These are phyloP conservation scores for Pediacus dermestoides DNA, from an alignment of 2,888 invertebrate genomes.

Conservation along the genomic window DNA sequence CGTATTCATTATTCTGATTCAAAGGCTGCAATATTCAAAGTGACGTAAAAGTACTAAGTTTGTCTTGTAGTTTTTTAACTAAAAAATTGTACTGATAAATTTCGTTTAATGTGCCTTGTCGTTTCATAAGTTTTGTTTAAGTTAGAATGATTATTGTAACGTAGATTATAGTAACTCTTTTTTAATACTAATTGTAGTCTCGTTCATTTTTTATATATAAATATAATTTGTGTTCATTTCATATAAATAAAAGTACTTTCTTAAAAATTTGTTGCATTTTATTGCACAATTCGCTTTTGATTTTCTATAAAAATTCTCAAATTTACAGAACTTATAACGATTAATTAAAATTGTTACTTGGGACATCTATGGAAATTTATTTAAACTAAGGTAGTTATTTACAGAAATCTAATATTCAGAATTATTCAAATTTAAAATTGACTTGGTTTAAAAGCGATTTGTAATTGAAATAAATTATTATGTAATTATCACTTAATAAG, in stretches of 20 bases:
- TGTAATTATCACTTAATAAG: too few relatives aligned
- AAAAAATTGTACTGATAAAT: conserved; percentile 19
- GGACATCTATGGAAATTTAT: too few relatives aligned
- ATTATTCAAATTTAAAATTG: too few relatives aligned
- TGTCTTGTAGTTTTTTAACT: conserved; percentile 14
- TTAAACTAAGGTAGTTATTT: too few relatives aligned
- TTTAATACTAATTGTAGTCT: conserved; percentile 12
- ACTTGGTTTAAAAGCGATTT: too few relatives aligned
- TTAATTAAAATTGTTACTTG: too few relatives aligned
- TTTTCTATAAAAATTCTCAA: too few relatives aligned
- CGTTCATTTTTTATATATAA: conserved; percentile 26
- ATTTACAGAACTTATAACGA: too few relatives aligned
- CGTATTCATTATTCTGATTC: conserved; percentile 17
- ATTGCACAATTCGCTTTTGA: too few relatives aligned
- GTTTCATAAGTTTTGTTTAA: conserved; percentile 21
- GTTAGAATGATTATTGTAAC: conserved; percentile 20
- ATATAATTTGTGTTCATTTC: conserved; percentile 40
- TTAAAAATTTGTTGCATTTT: conserved; percentile 16
- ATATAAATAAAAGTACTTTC: conserved; percentile 33
- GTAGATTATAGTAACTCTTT: conserved; percentile 24
- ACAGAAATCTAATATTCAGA: too few relatives aligned
- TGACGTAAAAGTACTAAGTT: conserved; percentile 3
- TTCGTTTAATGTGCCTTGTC: conserved; percentile 39
- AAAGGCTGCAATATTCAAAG: conserved; percentile 14
- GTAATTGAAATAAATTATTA: too few relatives aligned